phyloP scores from a whole-genome alignment of 2,888 invertebrate genomes.

The Strigamia transsilvanica region DNA sequence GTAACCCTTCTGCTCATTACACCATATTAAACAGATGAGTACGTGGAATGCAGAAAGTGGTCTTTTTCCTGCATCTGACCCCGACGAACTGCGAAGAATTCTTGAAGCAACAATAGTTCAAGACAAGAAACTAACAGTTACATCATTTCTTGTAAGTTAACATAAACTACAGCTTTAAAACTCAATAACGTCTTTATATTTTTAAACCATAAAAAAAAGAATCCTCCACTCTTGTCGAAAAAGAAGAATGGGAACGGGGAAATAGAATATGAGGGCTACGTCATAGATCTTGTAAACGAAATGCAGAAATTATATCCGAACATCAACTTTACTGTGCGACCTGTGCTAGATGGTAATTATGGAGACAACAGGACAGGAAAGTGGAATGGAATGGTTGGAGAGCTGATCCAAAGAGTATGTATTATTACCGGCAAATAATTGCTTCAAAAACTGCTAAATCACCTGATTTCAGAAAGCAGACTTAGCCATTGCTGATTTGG shows the following conservation, averaged over 20 bases:
- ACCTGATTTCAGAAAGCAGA: slow-evolving; percentile 64
- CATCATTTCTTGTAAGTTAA: slow-evolving; percentile 19
- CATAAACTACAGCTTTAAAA: background rate
- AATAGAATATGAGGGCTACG: slow-evolving; percentile 65
- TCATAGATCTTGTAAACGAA: slow-evolving; percentile 66
- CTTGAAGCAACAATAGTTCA: slow-evolving; percentile 11
- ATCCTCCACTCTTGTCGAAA: slow-evolving; percentile 88
- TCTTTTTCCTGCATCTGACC: background rate
- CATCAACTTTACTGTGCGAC: slow-evolving; percentile 66
- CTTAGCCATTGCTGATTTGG: slow-evolving; percentile 69
- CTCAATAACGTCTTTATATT: background rate
- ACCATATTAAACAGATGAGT: background rate
- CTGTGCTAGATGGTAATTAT: slow-evolving; percentile 60
- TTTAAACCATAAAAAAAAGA: slow-evolving; percentile 68
- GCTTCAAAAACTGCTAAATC: background rate
- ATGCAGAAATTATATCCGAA: slow-evolving; percentile 63
- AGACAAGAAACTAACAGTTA: background rate
- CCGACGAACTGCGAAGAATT: background rate
- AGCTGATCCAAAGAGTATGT: slow-evolving; percentile 58
- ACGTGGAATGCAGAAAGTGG: slow-evolving; percentile 13
- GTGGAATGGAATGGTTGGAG: slow-evolving; percentile 59
- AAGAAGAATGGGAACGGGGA: slow-evolving; percentile 78
- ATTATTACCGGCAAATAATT: background rate
- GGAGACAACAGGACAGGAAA: slow-evolving; percentile 57
- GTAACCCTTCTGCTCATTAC: background rate